Conservation (phyloP, 1,140 invertebrate genomes). For the Eurosta solidaginis region DNA sequence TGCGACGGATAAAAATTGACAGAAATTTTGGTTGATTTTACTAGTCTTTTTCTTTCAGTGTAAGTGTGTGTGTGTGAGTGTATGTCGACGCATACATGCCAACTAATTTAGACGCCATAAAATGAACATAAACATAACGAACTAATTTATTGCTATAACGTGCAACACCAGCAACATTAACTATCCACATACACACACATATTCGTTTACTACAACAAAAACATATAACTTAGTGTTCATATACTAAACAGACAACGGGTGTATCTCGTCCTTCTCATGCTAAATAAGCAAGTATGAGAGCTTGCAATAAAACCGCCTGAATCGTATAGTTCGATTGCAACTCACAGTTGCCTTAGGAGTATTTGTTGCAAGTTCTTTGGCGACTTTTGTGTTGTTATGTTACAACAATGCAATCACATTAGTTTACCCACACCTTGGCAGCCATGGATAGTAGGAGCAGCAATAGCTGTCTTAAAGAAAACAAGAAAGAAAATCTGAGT, state of each 20-base stretch:
- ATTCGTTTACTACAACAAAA: too few relatives aligned
- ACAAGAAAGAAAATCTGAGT: not conserved
- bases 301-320: not conserved
- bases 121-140: constrained; percentile 25
- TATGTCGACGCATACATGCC: not conserved
- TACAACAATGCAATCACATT: constrained; percentile 7
- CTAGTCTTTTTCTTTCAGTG: too few relatives aligned
- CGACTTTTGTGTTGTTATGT: not conserved
- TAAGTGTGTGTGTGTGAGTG: not conserved
- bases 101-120: constrained; percentile 28
- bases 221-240: too few relatives aligned
- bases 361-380: not conserved
- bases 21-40: too few relatives aligned
- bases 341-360: not conserved
- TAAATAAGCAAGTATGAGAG: too few relatives aligned
- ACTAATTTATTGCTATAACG: constrained; percentile 28
- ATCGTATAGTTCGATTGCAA: not conserved
- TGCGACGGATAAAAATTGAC: too few relatives aligned
- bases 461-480: not conserved
- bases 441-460: not conserved
- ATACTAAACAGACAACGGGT: too few relatives aligned
- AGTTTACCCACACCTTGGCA: constrained; percentile 15
- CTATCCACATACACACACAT: not conserved
- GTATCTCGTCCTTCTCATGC: not conserved
- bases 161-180: constrained; percentile 19